Base-by-base conservation (phyloP, 2,797 vertebrate species). In the Molossus molossus region DNA sequence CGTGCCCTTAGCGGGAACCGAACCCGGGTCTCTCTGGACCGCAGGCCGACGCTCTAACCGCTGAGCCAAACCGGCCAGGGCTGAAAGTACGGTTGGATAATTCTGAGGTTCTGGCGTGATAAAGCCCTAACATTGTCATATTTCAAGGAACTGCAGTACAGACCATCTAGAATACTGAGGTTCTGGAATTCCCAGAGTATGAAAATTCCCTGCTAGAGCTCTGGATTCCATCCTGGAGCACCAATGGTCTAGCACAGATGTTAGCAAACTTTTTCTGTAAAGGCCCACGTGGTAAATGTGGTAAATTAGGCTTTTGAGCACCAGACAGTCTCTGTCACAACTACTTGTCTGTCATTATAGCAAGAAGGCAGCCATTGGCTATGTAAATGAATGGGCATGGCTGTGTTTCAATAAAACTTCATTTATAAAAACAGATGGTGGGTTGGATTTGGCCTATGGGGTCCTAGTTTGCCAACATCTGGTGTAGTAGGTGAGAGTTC, bases 331-430 rank as follows among this genome's bases (percentile, higher is more conserved):
- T 75, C 45, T 64, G 3, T 33, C 69, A 65, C n/a, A 55, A 5
- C 70, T 60, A 9, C 76, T 62, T 50, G 2, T 88, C 70, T 50
- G 65, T 80, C 15, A 4, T 27, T 67, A 11, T 21, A 79, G 48
- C 37, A 70, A 21, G 73, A 67, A 92, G 9, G 14, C 29, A 62
- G 80, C 48, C 60, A 21, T 53, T 82, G 73, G 25, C 69, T 33
- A 1, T 72, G 21, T 45, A 62, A 45, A 60, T 70, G 86, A 95
- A 12, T 55, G 60, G 17, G 23, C 15, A 1, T 29, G 65, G 9
- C 67, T 81, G 60, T 64, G 45, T 76, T 80, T 50, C 70, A 65
- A 15, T 79, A 89, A 83, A 92, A 45, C 67, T 88, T 94, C 85
- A 87, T 90, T 83, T 21, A 57, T 13, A 77, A 93, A 65, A 87